Base-by-base conservation (phyloP, 2,888 invertebrate species). In the Troglohyphantes excavatus region DNA sequence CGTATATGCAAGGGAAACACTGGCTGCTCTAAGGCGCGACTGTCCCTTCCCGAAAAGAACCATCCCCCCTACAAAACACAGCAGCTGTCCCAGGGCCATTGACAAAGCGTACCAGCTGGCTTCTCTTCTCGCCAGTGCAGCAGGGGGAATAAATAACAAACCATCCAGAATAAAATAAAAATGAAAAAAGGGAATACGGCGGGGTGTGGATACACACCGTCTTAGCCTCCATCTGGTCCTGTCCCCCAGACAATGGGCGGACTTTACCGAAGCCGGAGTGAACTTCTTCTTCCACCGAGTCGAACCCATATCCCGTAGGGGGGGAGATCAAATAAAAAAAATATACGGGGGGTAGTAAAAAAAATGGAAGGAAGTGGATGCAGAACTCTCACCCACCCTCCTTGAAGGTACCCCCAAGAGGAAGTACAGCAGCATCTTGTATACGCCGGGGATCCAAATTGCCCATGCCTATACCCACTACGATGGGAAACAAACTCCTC, bases 401-500 rank as follows among this genome's bases (percentile, higher is more conserved):
- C 83, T 73, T 83, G 26, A 82, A 72, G 82, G 68, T 70, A 70
- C 68, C 84, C 85, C 76, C 78, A 29, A 79, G 63, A 87, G 87
- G 87, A 87, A 81, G 87, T 87, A 33, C 79, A 79, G 78, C 86
- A 87, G 87, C 87, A 87, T 79, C 79, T 79, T 73, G 86, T 72
- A 9, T 72, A 73, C 19, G 82, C 33, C 70, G 72, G 59, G 70
- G 39, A 78, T 86, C 79, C 79, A 76, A 79, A 73, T 79, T 73
- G 79, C 87, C 70, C 72, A 63, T 87, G 87, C 65, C 53, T 78
- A n/a, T 29, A 19, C 70, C 46, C 70, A 53, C 53, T 72, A 39
- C 79, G 87, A 87, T 87, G 87, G 87, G 87, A 87, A 87, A 87
- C 87, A 87, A 87, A 79, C 87, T 87, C 73, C 79, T 87, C 87